A percentile compares a stretch with the other conserved stretches of the same genome.
These are phyloP conservation scores for Amblyjoppa fuscipennis DNA, from an alignment of 2,888 invertebrate genomes.

Conservation along the genomic window DNA sequence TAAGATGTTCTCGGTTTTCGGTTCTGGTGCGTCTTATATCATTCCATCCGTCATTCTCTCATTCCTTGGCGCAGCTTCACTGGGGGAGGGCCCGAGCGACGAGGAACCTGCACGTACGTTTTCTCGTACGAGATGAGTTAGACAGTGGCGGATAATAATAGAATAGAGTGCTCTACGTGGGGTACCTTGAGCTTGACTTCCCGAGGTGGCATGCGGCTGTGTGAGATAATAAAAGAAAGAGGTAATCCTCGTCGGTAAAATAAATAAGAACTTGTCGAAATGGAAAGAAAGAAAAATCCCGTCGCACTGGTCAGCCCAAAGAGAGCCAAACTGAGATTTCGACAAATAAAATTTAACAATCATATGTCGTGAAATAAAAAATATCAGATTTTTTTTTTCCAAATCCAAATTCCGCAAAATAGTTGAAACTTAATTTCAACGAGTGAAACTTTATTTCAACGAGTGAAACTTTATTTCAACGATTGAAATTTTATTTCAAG, in stretches of 20 bases:
- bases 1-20: not conserved
- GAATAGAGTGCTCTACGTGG: conserved; percentile 41
- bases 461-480: too few relatives aligned
- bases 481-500: too few relatives aligned
- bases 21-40: not conserved
- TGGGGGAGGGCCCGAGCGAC: not conserved
- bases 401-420: too few relatives aligned
- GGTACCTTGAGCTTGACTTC: conserved; percentile 68
- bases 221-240: conserved; percentile 46
- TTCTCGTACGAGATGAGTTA: conserved; percentile 14
- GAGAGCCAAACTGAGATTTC: not conserved
- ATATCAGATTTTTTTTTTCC: too few relatives aligned
- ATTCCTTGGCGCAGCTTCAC: not conserved
- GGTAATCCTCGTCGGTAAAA: not conserved
- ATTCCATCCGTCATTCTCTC: conserved; percentile 6
- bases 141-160: conserved; percentile 60
- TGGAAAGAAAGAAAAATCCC: not conserved
- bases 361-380: not conserved
- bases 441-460: too few relatives aligned
- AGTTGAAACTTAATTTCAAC: too few relatives aligned
- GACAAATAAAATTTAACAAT: not conserved
- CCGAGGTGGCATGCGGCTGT: conserved; percentile 37
- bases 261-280: not conserved
- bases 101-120: conserved; percentile 5
- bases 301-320: not conserved